A percentile compares a stretch with the other conserved stretches of the same genome.
phyloP scores from a whole-genome alignment of 2,113 vertebrate species.

The Lagopus muta region DNA sequence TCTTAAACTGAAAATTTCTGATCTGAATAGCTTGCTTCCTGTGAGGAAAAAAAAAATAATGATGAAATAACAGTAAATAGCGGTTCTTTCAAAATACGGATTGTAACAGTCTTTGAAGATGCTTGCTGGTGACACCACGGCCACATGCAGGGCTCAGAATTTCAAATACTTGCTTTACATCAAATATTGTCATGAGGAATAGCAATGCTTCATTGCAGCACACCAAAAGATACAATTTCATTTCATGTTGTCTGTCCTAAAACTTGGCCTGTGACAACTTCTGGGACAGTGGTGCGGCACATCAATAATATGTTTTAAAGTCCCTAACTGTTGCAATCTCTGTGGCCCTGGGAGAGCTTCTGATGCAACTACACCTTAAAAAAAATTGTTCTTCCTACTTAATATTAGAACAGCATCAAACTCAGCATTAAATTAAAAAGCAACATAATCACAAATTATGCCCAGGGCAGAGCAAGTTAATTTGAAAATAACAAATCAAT shows the following conservation, averaged over 20 bases:
- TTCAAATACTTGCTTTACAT: not conserved
- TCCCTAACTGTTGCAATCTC: not conserved
- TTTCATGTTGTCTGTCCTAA: not conserved
- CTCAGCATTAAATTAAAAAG: not conserved
- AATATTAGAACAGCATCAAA: not conserved
- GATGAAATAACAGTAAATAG: not conserved
- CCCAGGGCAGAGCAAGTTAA: not conserved
- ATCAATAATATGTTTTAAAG: not conserved
- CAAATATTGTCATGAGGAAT: not conserved
- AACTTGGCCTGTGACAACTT: not conserved
- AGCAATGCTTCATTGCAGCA: not conserved
- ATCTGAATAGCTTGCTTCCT: not conserved
- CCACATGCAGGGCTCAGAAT: not conserved
- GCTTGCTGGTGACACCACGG: not conserved
- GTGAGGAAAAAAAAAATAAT: not conserved
- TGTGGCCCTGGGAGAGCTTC: not conserved
- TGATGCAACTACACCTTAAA: not conserved
- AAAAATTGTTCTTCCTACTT: not conserved
- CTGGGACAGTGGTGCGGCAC: not conserved
- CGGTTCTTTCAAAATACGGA: not conserved
- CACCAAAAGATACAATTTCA: not conserved
- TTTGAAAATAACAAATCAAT: conserved; percentile 10
- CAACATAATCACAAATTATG: not conserved
- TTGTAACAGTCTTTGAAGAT: not conserved
- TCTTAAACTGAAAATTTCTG: not conserved